These are phyloP conservation scores for Heliconius eleuchia DNA, from an alignment of 1,140 invertebrate species.

Conservation along the genomic window DNA sequence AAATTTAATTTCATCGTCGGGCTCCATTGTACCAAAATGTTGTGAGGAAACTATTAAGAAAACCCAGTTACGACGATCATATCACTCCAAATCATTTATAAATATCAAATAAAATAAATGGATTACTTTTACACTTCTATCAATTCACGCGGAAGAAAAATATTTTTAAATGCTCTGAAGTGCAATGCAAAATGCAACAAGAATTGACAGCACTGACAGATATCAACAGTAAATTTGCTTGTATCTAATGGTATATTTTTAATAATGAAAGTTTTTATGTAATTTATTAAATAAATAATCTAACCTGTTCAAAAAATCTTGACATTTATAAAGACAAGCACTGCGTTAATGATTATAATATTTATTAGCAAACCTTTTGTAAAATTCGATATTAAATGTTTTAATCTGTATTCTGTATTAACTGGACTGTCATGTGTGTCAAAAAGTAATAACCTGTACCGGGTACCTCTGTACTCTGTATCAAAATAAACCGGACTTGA, in stretches of 20 bases:
- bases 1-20: slow-evolving; percentile 85
- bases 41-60: neutral
- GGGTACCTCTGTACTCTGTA: neutral
- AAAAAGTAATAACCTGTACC: neutral
- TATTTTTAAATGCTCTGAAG: slow-evolving; percentile 30
- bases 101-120: neutral
- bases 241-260: too few relatives aligned
- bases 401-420: neutral
- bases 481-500: slow-evolving; percentile 1
- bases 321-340: too few relatives aligned
- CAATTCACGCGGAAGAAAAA: slow-evolving; percentile 27
- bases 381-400: too few relatives aligned
- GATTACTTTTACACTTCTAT: slow-evolving; percentile 3
- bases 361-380: too few relatives aligned
- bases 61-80: slow-evolving; percentile 18
- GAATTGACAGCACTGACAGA: slow-evolving; percentile 19
- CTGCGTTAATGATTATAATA: too few relatives aligned
- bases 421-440: neutral
- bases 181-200: slow-evolving; percentile 30
- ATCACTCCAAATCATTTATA: slow-evolving; percentile 22
- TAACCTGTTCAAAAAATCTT: too few relatives aligned
- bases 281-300: too few relatives aligned
- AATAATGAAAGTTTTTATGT: too few relatives aligned
- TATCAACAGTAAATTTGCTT: neutral
- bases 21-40: slow-evolving; percentile 80